These are phyloP conservation scores for Dasyprocta punctata DNA, from an alignment of 2,113 vertebrate genomes.

Conservation along the genomic window DNA sequence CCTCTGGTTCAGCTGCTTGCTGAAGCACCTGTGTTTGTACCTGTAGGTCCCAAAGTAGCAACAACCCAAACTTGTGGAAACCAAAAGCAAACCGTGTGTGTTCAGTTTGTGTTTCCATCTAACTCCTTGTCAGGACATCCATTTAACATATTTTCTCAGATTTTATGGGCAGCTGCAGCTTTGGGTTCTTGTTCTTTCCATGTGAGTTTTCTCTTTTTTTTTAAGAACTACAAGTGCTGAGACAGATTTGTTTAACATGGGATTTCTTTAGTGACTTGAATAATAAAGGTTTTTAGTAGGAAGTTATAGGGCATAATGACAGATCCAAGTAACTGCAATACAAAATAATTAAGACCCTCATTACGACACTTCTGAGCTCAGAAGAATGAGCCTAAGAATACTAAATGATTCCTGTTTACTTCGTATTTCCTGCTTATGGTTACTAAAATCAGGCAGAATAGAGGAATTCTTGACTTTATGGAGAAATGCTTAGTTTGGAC, in stretches of 20 bases:
- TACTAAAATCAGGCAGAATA: background rate
- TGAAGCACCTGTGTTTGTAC: slow-evolving; percentile 10
- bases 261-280: background rate
- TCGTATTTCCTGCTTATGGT: background rate
- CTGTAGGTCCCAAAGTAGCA: slow-evolving; percentile 32
- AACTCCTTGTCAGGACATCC: slow-evolving; percentile 42
- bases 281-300: background rate
- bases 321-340: background rate
- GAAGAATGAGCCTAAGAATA: background rate
- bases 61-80: background rate
- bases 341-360: background rate
- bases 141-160: slow-evolving; percentile 48
- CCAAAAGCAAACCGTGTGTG: slow-evolving; percentile 20
- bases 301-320: background rate
- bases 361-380: background rate
- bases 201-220: background rate
- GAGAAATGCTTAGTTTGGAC: background rate
- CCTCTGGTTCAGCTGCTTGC: background rate
- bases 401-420: background rate
- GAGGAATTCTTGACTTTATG: background rate
- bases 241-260: background rate
- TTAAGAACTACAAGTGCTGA: slow-evolving; percentile 57
- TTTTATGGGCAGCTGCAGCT: slow-evolving; percentile 57
- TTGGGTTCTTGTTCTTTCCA: slow-evolving; percentile 26
- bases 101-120: slow-evolving; percentile 50